phyloP scores from a whole-genome alignment of 2,113 vertebrate genomes.

The Nothoprocta perdicaria region DNA sequence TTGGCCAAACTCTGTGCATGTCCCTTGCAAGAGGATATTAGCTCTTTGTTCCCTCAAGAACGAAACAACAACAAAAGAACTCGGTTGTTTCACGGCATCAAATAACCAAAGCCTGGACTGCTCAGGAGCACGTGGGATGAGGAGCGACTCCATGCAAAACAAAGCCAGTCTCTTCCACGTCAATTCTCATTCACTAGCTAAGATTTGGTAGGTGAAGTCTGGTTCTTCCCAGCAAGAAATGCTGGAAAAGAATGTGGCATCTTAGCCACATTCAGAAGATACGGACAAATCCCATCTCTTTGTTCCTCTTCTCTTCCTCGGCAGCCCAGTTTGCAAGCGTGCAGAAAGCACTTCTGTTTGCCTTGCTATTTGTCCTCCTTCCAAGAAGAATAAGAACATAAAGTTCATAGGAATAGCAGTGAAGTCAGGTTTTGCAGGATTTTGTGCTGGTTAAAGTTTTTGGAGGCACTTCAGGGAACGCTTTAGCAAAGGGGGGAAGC shows the following conservation, averaged over 20 bases:
- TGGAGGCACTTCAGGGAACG: constrained; percentile 13
- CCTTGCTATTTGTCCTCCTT: not conserved
- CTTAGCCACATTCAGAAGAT: not conserved
- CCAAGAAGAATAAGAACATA: not conserved
- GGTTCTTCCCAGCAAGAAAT: not conserved
- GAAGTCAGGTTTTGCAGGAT: not conserved
- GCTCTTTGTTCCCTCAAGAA: not conserved
- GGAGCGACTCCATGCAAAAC: not conserved
- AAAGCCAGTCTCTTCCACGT: not conserved
- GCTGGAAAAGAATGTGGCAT: not conserved
- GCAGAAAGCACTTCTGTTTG: not conserved
- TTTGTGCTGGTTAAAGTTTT: constrained; percentile 8
- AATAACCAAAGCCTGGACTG: not conserved
- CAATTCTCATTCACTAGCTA: not conserved
- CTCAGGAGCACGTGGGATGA: not conserved
- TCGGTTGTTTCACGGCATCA: not conserved
- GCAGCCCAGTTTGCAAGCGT: not conserved
- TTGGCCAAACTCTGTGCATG: not conserved
- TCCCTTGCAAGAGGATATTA: not conserved
- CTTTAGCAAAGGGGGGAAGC: not conserved
- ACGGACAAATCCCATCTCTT: not conserved
- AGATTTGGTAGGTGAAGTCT: not conserved
- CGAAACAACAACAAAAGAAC: not conserved
- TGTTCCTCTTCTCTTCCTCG: not conserved
- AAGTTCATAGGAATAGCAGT: not conserved